phyloP scores from a whole-genome alignment of 2,113 vertebrate species.

The Marcusenius ussheri region DNA sequence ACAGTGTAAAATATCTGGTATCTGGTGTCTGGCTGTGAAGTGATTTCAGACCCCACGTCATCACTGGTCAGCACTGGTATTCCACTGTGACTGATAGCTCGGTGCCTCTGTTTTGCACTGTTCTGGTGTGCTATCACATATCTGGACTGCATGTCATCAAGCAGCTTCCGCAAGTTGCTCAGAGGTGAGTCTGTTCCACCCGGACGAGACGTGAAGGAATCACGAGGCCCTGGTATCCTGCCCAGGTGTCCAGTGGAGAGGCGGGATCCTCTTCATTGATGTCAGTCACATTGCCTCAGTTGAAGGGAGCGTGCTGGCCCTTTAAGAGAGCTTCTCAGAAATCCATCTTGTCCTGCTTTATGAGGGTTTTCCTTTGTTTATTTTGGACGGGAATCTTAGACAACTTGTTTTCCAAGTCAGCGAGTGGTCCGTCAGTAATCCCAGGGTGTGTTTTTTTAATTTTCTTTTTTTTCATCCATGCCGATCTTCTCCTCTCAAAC shows the following conservation, averaged over 20 bases:
- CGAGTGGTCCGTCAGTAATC: slow-evolving; percentile 56
- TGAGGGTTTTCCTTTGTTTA: slow-evolving; percentile 60
- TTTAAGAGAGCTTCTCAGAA: slow-evolving; percentile 43
- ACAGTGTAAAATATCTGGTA: neutral
- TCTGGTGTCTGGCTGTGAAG: neutral
- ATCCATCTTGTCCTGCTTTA: slow-evolving; percentile 53
- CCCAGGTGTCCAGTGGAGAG: neutral
- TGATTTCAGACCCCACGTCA: neutral
- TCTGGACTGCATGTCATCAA: neutral
- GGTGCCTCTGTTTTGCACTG: neutral
- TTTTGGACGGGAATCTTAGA: slow-evolving; percentile 51
- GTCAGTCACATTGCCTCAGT: neutral
- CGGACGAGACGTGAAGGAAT: neutral
- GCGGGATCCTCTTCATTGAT: neutral
- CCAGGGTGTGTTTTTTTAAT: slow-evolving; percentile 43
- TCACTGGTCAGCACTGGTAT: neutral
- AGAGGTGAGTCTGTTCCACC: neutral
- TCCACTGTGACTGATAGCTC: neutral
- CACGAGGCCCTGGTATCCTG: neutral
- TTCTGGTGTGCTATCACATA: neutral
- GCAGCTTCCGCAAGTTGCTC: neutral
- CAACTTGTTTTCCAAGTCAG: slow-evolving; percentile 64
- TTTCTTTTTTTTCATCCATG: neutral
- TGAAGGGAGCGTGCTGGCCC: slow-evolving; percentile 22
- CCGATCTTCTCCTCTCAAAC: slow-evolving; percentile 35